phyloP scores from a whole-genome alignment of 2,888 invertebrate genomes.

The Drosophila quasianomalipes region DNA sequence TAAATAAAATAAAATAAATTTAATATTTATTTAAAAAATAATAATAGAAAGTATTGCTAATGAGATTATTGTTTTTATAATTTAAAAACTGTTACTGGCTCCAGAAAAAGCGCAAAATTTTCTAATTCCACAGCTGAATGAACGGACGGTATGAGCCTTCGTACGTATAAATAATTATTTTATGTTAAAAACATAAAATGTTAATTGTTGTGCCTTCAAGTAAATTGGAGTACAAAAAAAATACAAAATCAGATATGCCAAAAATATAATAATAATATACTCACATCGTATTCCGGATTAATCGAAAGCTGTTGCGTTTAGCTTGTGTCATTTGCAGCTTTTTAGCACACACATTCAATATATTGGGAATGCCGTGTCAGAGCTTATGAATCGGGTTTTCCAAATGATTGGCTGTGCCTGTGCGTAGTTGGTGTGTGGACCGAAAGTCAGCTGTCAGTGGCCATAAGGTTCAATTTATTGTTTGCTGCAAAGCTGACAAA shows the following conservation, averaged over 20 bases:
- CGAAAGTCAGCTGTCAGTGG: constrained; percentile 73
- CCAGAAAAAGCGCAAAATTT: not conserved
- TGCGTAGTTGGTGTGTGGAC: constrained; percentile 32
- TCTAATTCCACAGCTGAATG: no score
- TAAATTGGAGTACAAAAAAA: not conserved
- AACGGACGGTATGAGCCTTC: not conserved
- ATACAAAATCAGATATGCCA: not conserved
- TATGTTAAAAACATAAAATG: no score
- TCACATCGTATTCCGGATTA: not conserved
- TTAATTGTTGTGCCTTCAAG: no score
- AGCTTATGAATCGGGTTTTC: constrained; percentile 63
- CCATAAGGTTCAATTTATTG: constrained; percentile 73
- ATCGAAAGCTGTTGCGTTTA: constrained; percentile 3
- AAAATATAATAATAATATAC: not conserved
- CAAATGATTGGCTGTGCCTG: constrained; percentile 47
- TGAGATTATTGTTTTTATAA: not conserved
- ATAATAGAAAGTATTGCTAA: not conserved
- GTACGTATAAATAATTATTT: no score
- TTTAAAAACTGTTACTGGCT: not conserved
- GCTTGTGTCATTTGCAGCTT: constrained; percentile 12
- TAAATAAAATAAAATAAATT: no score
- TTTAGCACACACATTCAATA: constrained; percentile 20
- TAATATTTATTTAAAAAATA: not conserved
- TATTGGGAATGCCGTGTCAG: constrained; percentile 47
- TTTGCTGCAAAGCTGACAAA: constrained; percentile 61